A percentile compares a stretch with the other conserved stretches of the same genome.
Conservation (phyloP, 2,113 vertebrate species). For the Panthera leo region DNA sequence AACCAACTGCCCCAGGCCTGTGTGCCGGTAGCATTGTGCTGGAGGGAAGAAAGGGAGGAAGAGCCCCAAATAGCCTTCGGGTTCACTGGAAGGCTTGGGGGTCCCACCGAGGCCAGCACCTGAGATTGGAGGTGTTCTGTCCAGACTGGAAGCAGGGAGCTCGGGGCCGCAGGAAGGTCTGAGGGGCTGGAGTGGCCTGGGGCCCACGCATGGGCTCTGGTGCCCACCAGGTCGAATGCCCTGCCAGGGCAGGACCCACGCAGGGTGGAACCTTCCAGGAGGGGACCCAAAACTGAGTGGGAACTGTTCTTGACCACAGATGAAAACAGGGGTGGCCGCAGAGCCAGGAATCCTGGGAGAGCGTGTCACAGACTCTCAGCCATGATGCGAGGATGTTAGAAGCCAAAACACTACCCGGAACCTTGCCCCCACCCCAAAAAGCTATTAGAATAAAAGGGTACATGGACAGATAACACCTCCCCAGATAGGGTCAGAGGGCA, state of each 20-base stretch:
- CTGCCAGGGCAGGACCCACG: neutral
- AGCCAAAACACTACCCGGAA: no score
- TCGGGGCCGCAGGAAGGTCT: neutral
- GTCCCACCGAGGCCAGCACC: neutral
- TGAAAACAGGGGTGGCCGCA: accelerated
- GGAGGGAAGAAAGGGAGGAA: neutral
- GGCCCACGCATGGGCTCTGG: neutral
- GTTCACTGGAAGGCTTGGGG: no score
- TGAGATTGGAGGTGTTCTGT: neutral
- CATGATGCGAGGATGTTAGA: accelerated
- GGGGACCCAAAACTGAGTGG: neutral
- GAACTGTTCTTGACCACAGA: neutral
- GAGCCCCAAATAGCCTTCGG: neutral
- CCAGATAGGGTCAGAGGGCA: neutral
- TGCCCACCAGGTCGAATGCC: accelerated
- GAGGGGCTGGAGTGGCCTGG: neutral
- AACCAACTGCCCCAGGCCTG: neutral
- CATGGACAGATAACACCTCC: neutral
- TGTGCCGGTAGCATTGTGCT: neutral
- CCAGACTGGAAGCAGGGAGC: neutral
- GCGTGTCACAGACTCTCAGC: no score
- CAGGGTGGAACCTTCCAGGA: neutral
- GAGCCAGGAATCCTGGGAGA: neutral
- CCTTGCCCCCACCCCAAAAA: no score
- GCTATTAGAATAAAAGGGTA: neutral